Evolutionary conservation across 2,797 vertebrate genomes (phyloP).

Genomic region (Pogonophryne albipinna): DNA sequence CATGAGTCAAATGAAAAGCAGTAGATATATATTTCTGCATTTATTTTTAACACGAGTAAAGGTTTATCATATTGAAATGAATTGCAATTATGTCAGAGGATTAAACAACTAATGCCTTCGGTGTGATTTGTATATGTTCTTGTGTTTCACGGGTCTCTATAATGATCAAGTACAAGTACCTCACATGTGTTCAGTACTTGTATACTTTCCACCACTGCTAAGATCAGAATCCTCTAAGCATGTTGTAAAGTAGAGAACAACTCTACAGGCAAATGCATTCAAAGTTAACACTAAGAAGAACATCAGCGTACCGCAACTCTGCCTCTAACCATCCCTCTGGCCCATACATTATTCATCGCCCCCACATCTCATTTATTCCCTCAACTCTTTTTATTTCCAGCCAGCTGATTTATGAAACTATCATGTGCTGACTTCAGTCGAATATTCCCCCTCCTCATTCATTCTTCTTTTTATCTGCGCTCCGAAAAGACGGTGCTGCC

Average conservation of each 20-base stretch:
- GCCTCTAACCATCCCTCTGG: conserved; percentile 38
- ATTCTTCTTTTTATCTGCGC: conserved; percentile 20
- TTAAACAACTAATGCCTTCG: too few species aligned
- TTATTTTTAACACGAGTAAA: too few species aligned
- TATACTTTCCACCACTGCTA: too few species aligned
- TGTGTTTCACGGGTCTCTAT: too few species aligned
- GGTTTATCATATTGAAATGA: too few species aligned
- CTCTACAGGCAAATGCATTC: neutral
- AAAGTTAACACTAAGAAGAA: conserved; percentile 8
- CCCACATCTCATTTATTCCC: conserved; percentile 66
- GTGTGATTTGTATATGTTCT: too few species aligned
- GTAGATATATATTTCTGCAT: too few species aligned
- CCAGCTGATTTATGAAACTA: conserved; percentile 67
- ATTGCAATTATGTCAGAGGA: too few species aligned
- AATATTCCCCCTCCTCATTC: conserved; percentile 7
- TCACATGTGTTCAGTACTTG: too few species aligned
- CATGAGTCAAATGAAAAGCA: too few species aligned
- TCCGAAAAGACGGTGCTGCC: neutral
- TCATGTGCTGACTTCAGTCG: conserved; percentile 56
- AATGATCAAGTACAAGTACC: too few species aligned
- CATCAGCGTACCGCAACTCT: neutral
- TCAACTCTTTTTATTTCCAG: conserved; percentile 44
- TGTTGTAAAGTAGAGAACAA: neutral
- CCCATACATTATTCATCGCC: conserved; percentile 75
- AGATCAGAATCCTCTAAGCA: conserved; percentile 1